Evolutionary conservation across 2,797 vertebrate species (phyloP), one percentile per base, ranked within the genome.

Genomic region (Chanos chanos): DNA sequence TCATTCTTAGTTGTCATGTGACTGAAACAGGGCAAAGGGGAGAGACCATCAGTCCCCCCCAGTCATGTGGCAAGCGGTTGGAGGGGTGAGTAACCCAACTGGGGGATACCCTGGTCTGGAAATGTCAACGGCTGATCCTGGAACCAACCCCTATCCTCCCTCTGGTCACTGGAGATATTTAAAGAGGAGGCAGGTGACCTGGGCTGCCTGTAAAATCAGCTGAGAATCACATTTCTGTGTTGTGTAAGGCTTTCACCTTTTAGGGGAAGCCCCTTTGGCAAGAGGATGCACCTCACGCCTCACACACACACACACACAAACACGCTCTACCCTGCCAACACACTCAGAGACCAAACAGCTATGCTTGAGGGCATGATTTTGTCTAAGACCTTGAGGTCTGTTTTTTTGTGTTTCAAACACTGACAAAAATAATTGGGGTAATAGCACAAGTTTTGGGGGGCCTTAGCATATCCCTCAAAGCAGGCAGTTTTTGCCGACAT

Each of bases 201-300:
- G 37, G 27, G 16, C 15, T 6, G 16, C 21, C 13, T 31, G 12
- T 15, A 68, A 62, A 71, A 74, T 50, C 48, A 68, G 13, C 7
- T 37, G 10, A 18, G 63, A 59, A 47, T 71, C 61, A 54, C n/a
- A 55, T 51, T 64, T 64, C 61, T 45, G 37, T 55, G 45, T 61
- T 74, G 41, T 57, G 64, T 28, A 57, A 61, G 54, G 43, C 52
- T 54, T 66, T 74, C 53, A 58, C 53, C 68, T 28, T 71, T 40
- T 64, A 61, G 48, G 51, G 59, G 43, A 61, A 54, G 19, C 50
- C 45, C 45, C 16, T 50, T 19, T 27, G 49, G 13, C 34, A 15
- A 12, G 13, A 21, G 13, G 44, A 27, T 1, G 48, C 12, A 28
- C 22, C 25, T 30, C 22, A 8, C 27, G 31, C 28, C 33, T 27